Base-by-base conservation (phyloP, 2,797 vertebrate species). In the Fistularia tabacaria region DNA sequence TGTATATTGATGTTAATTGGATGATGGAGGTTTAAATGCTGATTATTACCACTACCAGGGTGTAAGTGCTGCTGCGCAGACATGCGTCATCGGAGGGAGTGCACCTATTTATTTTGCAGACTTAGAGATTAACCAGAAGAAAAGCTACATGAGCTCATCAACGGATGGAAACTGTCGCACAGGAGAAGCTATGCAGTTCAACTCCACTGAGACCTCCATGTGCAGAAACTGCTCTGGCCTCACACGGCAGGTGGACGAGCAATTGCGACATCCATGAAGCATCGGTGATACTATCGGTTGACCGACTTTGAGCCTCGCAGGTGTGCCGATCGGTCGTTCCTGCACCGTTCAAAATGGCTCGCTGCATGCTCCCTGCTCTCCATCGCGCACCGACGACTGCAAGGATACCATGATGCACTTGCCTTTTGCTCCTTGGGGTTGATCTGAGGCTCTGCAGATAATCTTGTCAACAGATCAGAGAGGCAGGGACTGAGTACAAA, bases 391-490 rank as follows among this genome's bases (percentile, higher is more conserved):
- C 48, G 14, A 25, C 6, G 42, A 44, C 51, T 50, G 40, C 78
- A 71, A 76, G 62, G 71, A 61, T 39, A 63, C 62, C 51, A 42
- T 36, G 49, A 41, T 54, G 60, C 59, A 36, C 65, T 81, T 78
- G 82, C 59, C 66, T 46, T 54, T 61, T 65, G 54, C 12, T 69
- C 78, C 78, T 68, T 62, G 36, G 12, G 71, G 69, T 80, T 77
- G 79, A 81, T 76, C 74, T 79, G 56, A 79, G 73, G 73, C 80
- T 86, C 71, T 78, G 72, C 40, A 38, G 63, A 58, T 91, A 92
- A 93, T 92, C 91, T 89, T 37, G 70, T 91, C 87, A 92, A 86
- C 86, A 91, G 90, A 87, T 91, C 86, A 90, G 83, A 76, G 74
- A 70, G 38, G 13, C 49, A 76, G 73, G 67, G 76, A 64, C 69